Percentiles rank a stretch among this genome's conserved stretches.
Evolutionary conservation across 2,113 vertebrate species (phyloP).

Genomic region (Urocitellus parryii): DNA sequence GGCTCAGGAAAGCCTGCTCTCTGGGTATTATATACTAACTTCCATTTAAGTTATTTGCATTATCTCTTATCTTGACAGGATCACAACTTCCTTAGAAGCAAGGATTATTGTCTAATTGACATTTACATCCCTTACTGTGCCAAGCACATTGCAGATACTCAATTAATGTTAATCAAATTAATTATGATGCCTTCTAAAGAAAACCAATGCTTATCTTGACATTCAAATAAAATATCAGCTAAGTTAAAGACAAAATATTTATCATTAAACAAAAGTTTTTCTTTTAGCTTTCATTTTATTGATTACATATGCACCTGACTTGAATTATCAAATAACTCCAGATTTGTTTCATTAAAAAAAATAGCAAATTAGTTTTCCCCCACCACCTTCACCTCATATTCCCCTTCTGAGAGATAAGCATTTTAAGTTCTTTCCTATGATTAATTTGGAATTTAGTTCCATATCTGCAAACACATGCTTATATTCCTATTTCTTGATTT

Average conservation of each 20-base stretch:
- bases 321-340: constrained; percentile 55
- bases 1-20: neutral
- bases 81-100: constrained; percentile 56
- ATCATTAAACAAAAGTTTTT: constrained; percentile 48
- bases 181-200: constrained; percentile 61
- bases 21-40: neutral
- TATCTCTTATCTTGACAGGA: constrained; percentile 64
- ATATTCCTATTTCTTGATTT: neutral
- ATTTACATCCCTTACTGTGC: constrained; percentile 56
- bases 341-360: neutral
- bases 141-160: constrained; percentile 44
- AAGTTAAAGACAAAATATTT: constrained; percentile 71
- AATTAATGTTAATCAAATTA: constrained; percentile 72
- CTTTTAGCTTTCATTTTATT: constrained; percentile 59
- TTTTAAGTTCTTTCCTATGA: constrained; percentile 9
- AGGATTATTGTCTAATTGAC: constrained; percentile 70
- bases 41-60: constrained; percentile 33
- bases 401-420: neutral
- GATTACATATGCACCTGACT: constrained; percentile 4
- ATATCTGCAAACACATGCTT: neutral
- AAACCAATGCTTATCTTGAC: constrained; percentile 69
- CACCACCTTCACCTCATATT: neutral
- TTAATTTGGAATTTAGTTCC: constrained; percentile 24
- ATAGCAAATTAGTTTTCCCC: neutral
- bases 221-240: constrained; percentile 62